Conservation (phyloP, 2,113 vertebrate genomes). For the Cephalopholis sonnerati region DNA sequence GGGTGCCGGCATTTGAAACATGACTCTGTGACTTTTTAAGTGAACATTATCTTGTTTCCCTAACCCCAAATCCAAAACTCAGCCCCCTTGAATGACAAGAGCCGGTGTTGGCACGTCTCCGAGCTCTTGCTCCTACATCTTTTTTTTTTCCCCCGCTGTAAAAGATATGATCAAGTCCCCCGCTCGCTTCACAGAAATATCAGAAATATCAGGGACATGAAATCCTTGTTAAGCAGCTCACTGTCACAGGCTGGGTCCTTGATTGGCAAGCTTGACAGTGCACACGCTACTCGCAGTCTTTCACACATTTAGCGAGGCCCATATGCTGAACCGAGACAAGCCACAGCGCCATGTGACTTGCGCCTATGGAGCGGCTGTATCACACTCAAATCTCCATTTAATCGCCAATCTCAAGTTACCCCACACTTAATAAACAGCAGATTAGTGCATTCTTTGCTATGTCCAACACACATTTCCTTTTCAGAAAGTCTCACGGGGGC, state of each 20-base stretch:
- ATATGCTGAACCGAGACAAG: slow-evolving; percentile 82
- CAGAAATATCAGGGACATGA: slow-evolving; percentile 61
- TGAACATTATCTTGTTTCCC: slow-evolving; percentile 77
- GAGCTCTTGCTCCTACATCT: slow-evolving; percentile 47
- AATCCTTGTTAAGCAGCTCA: slow-evolving; percentile 75
- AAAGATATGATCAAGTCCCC: slow-evolving; percentile 65
- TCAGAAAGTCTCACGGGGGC: slow-evolving; percentile 86
- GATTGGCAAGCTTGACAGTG: slow-evolving; percentile 76
- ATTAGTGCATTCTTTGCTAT: slow-evolving; percentile 93
- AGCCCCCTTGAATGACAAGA: slow-evolving; percentile 79
- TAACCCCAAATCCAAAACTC: slow-evolving; percentile 69
- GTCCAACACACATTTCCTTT: slow-evolving; percentile 90
- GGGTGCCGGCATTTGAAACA: slow-evolving; percentile 72
- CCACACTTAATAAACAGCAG: slow-evolving; percentile 96
- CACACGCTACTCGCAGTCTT: slow-evolving; percentile 80
- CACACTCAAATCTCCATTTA: slow-evolving; percentile 94
- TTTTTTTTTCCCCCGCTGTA: slow-evolving; percentile 35
- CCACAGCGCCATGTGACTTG: slow-evolving; percentile 79
- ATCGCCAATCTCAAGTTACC: slow-evolving; percentile 94
- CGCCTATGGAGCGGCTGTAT: slow-evolving; percentile 80
- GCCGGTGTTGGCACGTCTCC: slow-evolving; percentile 66
- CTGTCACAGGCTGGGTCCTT: slow-evolving; percentile 67
- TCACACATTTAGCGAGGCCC: slow-evolving; percentile 83
- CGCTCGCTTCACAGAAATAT: slow-evolving; percentile 58
- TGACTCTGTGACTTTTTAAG: slow-evolving; percentile 73